phyloP scores from a whole-genome alignment of 2,113 vertebrate species.

The Tor tambroides region DNA sequence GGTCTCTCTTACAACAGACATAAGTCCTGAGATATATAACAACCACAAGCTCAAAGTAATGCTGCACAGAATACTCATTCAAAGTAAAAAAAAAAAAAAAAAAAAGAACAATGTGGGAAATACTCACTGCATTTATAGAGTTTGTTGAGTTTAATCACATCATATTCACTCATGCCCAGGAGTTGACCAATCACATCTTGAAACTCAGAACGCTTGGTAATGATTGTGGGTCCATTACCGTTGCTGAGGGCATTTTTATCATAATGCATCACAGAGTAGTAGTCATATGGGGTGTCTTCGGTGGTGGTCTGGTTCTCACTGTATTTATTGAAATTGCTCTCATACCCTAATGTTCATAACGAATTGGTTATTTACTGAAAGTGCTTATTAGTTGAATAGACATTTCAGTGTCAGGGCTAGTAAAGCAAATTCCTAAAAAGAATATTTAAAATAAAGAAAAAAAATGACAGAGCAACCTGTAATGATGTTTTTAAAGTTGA shows the following conservation, averaged over 20 bases:
- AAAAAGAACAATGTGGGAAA: background rate
- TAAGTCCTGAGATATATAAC: too few relatives aligned
- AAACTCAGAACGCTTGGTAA: slow-evolving; percentile 76
- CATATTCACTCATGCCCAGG: slow-evolving; percentile 82
- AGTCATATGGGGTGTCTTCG: slow-evolving; percentile 82
- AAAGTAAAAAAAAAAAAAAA: background rate
- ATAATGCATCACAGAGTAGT: slow-evolving; percentile 85
- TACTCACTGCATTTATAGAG: slow-evolving; percentile 83
- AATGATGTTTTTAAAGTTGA: slow-evolving; percentile 84
- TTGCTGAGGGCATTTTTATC: slow-evolving; percentile 74
- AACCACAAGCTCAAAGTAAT: too few relatives aligned
- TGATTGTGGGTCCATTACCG: slow-evolving; percentile 76
- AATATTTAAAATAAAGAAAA: too few relatives aligned
- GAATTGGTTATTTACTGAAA: background rate
- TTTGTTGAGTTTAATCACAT: slow-evolving; percentile 78
- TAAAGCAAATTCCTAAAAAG: too few relatives aligned
- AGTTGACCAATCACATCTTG: slow-evolving; percentile 82
- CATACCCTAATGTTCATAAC: slow-evolving; percentile 67
- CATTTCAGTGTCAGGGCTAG: too few relatives aligned
- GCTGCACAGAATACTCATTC: too few relatives aligned
- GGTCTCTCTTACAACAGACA: too few relatives aligned
- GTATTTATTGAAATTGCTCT: slow-evolving; percentile 82
- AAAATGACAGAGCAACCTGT: slow-evolving; percentile 69
- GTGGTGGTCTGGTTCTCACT: slow-evolving; percentile 65
- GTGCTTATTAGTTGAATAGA: background rate